Evolutionary conservation across 2,888 invertebrate genomes (phyloP).

Genomic region (Carabus problematicus): DNA sequence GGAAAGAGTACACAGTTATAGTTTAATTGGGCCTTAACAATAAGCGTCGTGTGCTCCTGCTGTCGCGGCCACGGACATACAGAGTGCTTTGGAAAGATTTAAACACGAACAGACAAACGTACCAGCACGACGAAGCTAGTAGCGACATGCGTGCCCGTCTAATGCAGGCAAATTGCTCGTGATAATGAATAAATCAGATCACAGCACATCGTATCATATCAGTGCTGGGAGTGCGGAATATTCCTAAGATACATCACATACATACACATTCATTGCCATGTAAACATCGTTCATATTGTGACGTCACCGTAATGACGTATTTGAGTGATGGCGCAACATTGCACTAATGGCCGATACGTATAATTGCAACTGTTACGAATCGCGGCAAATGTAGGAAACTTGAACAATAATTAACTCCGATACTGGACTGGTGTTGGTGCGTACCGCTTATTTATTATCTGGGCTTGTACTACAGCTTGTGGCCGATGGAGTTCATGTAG

Average conservation of each 20-base stretch:
- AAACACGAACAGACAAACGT: no score
- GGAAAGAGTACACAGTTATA: no score
- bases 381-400: no score
- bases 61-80: no score
- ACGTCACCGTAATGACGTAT: conserved; percentile 11
- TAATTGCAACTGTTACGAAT: conserved; percentile 2
- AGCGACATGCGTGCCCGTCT: conserved; percentile 6
- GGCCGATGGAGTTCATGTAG: no score
- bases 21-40: no score
- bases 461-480: no score
- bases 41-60: no score
- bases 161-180: conserved; percentile 21
- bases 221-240: conserved; percentile 13
- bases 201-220: no score
- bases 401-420: background rate
- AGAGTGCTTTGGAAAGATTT: no score
- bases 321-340: conserved; percentile 1
- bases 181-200: conserved; percentile 23
- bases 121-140: conserved; percentile 11
- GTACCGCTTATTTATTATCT: no score
- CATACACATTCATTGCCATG: background rate
- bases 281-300: conserved; percentile 1
- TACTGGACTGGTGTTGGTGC: background rate
- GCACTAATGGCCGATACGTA: background rate
- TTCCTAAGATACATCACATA: conserved; percentile 9